phyloP scores from a whole-genome alignment of 2,888 invertebrate genomes.

The Drosophila infuscata region DNA sequence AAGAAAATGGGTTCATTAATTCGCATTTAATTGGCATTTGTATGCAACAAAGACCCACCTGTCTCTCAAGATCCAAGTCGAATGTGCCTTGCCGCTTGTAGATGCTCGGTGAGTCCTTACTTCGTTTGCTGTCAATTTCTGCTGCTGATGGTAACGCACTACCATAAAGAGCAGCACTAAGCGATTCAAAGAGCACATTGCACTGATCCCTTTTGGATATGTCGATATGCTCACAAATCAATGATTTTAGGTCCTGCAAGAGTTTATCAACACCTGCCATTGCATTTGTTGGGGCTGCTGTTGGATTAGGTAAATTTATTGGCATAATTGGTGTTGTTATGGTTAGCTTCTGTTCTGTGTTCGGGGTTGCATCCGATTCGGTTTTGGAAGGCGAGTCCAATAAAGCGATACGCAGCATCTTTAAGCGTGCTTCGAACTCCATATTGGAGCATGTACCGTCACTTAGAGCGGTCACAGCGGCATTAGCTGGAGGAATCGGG shows the following conservation, averaged over 20 bases:
- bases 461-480: conserved; percentile 5
- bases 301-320: not conserved
- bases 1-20: not conserved
- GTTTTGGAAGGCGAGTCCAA: conserved; percentile 34
- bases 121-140: not conserved
- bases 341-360: not conserved
- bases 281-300: not conserved
- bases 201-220: conserved; percentile 36
- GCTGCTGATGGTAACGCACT: not conserved
- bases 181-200: conserved; percentile 37
- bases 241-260: conserved; percentile 33
- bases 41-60: conserved; percentile 19
- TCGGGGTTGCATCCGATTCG: not conserved
- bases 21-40: not conserved
- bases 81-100: conserved; percentile 66
- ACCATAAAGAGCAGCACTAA: conserved; percentile 16
- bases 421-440: conserved; percentile 62
- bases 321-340: not conserved
- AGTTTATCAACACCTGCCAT: conserved; percentile 23
- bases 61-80: conserved; percentile 57
- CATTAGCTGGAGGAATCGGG: not conserved
- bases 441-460: conserved; percentile 44
- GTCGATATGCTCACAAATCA: conserved; percentile 51
- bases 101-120: conserved; percentile 13
- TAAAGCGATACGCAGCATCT: conserved; percentile 53